These are phyloP conservation scores for Lemur catta DNA, from an alignment of 2,797 vertebrate species.

Conservation along the genomic window DNA sequence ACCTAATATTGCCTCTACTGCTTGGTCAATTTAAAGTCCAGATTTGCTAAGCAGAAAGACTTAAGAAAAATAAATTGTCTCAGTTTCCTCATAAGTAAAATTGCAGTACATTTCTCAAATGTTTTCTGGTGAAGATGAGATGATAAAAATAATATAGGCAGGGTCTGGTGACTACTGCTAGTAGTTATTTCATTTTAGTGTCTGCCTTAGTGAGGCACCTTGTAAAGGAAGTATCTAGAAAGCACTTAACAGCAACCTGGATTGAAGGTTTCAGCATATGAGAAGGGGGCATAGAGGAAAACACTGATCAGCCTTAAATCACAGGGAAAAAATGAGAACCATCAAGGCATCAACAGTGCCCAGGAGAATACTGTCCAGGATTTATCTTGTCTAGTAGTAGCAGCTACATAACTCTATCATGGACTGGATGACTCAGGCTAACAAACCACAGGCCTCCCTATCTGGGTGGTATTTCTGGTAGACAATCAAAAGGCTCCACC, in stretches of 20 bases:
- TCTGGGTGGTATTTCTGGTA: slow-evolving; percentile 35
- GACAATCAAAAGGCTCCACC: slow-evolving; percentile 11
- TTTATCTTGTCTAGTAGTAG: background rate
- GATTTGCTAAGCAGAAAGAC: background rate
- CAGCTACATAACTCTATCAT: background rate
- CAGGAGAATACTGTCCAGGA: background rate
- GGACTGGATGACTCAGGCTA: background rate
- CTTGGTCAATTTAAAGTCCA: background rate
- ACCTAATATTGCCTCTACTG: background rate
- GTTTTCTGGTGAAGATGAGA: background rate
- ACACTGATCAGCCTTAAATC: background rate
- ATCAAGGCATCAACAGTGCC: background rate
- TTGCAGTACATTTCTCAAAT: background rate
- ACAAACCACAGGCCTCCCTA: background rate
- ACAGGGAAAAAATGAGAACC: background rate
- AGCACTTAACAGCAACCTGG: background rate
- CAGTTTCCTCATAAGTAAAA: slow-evolving; percentile 37
- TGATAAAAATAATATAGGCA: background rate
- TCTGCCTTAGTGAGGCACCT: background rate
- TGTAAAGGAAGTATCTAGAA: background rate
- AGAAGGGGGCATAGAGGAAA: background rate
- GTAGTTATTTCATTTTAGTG: background rate
- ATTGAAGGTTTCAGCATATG: background rate
- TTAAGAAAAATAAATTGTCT: background rate
- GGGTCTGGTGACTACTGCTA: background rate